These are phyloP conservation scores for Aradus depressus DNA, from an alignment of 2,888 invertebrate genomes.

Conservation along the genomic window DNA sequence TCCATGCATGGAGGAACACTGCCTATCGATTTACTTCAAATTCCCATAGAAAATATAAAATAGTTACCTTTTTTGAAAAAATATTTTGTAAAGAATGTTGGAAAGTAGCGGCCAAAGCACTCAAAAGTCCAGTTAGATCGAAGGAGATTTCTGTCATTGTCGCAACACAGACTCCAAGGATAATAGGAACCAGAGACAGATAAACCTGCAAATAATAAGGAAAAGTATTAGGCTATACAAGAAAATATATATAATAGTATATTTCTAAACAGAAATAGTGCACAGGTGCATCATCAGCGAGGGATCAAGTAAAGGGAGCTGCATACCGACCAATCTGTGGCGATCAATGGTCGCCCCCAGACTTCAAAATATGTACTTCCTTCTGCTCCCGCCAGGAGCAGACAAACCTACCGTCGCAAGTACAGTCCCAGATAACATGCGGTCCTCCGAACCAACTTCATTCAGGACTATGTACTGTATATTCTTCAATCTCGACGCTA, in stretches of 20 bases:
- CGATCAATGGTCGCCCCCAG: no score
- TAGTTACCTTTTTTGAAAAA: constrained; percentile 77
- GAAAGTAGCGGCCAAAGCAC: constrained; percentile 79
- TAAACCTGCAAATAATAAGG: constrained; percentile 48
- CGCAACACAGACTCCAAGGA: constrained; percentile 79
- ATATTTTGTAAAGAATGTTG: constrained; percentile 90
- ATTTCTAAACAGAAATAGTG: background rate
- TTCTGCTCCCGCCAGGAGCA: no score
- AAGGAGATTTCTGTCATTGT: constrained; percentile 88
- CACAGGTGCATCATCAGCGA: no score
- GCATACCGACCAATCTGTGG: no score
- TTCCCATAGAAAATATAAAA: background rate
- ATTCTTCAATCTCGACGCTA: no score
- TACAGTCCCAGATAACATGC: no score
- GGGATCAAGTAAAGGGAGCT: no score
- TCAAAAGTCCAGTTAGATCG: constrained; percentile 69
- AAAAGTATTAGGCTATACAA: background rate
- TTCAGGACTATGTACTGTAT: no score
- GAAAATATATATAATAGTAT: background rate
- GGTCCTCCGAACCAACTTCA: no score
- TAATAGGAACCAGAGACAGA: constrained; percentile 77
- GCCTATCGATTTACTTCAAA: background rate
- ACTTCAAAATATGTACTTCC: no score
- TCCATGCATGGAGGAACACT: no score
- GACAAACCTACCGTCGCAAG: no score